Base-by-base conservation (phyloP, 2,797 vertebrate genomes). In the Hozukius guyotensis region DNA sequence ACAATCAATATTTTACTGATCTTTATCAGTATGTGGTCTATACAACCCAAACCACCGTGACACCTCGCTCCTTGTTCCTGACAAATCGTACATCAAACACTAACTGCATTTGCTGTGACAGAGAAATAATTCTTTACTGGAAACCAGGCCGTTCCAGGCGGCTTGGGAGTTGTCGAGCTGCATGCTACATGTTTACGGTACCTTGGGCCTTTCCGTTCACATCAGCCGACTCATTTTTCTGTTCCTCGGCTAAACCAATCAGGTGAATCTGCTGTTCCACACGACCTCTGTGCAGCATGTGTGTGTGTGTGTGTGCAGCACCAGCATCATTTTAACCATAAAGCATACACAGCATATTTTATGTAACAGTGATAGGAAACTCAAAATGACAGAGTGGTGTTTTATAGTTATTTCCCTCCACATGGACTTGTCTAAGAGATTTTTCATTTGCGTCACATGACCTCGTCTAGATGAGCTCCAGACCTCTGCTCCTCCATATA, bases 171-270 rank as follows among this genome's bases (percentile, higher is more conserved):
- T 80, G 73, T 75, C 63, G 53, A 3, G 46, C 76, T 53, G 52
- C 77, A 75, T 77, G 73, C 46, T 75, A 64, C 81, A 78, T 80
- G 77, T 87, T 89, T 83, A 86, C 60, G 29, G 38, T 74, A 89
- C 64, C 78, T 42, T 76, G 61, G 84, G 75, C 77, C 53, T 94
- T 90, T 91, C 87, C 65, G 65, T 74, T 87, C 84, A 72, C 56
- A 89, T 90, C 82, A 87, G 36, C 78, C 72, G 29, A 74, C 75
- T 87, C 85, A 84, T 90, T 90, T 90, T 86, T 91, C 86, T 84
- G 69, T 83, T 86, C 83, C 84, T 83, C 73, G 49, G 55, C 81
- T 90, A 78, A 87, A 88, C 79, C 83, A 88, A 91, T 89, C 83
- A 82, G 75, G 74, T 89, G 78, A 85, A 81, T 83, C 65, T 86